Base-by-base conservation (phyloP, 2,797 vertebrate genomes). In the Sebastes alutus region DNA sequence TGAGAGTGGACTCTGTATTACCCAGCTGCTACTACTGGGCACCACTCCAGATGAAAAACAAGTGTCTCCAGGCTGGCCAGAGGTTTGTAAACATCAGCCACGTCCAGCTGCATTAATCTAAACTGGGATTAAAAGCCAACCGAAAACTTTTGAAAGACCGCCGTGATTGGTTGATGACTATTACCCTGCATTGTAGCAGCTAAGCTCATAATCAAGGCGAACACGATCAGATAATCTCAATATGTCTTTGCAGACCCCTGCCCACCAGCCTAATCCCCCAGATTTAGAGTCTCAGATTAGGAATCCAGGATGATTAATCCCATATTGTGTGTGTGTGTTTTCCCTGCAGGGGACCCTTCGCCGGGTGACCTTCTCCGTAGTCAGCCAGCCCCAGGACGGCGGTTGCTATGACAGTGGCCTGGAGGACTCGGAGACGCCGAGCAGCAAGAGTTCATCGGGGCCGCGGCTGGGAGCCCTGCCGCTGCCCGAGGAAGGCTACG, bases 361-460 rank as follows among this genome's bases (percentile, higher is more conserved):
- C 94, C 97, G 98, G 95, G 98, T 99, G 97, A 99, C 98, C 95
- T 99, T 99, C 97, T 99, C 98, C 61, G 97, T 99, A 93, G 97
- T 98, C 94, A 98, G 96, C 95, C 97, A 98, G 95, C 97, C 97
- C 90, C 98, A 98, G 95, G 98, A 99, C 85, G 97, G 95, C 1
- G 97, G 98, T 94, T 99, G 98, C 96, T 99, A 99, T 96, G 98
- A 99, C 96, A 99, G 98, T 89, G 97, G 98, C 93, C 93, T 98
- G 96, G 98, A 99, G 95, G 98, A 99, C 94, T 99, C 98, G 10
- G 98, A 99, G 96, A 99, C 98, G 78, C 98, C 98, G 80, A 99
- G 98, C 96, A 99, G 98, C 96, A 99, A 99, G 97, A 98, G 98
- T 92, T 99, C 98, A 81, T 98, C 97, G 52, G 98, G 98, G 92